These are phyloP conservation scores for Cheilosia vernalis DNA, from an alignment of 2,888 invertebrate genomes.

Conservation along the genomic window DNA sequence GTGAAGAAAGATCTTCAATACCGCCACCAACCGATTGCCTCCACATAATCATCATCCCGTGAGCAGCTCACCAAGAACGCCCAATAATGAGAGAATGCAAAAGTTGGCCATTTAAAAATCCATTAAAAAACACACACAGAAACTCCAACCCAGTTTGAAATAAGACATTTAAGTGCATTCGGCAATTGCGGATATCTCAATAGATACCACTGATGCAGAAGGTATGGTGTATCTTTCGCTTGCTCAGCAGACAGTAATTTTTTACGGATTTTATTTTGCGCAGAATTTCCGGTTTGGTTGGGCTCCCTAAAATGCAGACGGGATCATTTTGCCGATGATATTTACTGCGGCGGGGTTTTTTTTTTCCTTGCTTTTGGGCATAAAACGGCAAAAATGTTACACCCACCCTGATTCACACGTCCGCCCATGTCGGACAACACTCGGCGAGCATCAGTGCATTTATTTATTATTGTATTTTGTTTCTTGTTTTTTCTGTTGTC, in stretches of 20 bases:
- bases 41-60: too few relatives aligned
- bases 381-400: constrained; percentile 59
- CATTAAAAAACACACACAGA: constrained; percentile 31
- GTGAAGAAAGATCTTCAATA: too few relatives aligned
- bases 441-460: constrained; percentile 41
- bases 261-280: constrained; percentile 47
- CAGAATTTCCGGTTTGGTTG: constrained; percentile 56
- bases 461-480: background rate
- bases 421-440: constrained; percentile 62
- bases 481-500: background rate
- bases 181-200: constrained; percentile 63
- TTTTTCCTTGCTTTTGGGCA: constrained; percentile 14
- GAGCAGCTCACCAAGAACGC: background rate
- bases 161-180: constrained; percentile 66
- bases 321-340: constrained; percentile 31
- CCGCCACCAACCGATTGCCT: too few relatives aligned
- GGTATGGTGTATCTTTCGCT: background rate
- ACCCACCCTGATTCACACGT: constrained; percentile 49
- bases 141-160: constrained; percentile 17
- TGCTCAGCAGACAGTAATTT: background rate
- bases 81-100: constrained; percentile 31
- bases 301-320: constrained; percentile 34
- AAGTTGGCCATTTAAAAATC: constrained; percentile 50
- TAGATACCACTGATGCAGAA: constrained; percentile 15
- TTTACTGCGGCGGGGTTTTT: constrained; percentile 45